Percentiles rank a stretch among this genome's conserved stretches.
Evolutionary conservation across 2,888 invertebrate species (phyloP).

Genomic region (Dasypogon diadema): DNA sequence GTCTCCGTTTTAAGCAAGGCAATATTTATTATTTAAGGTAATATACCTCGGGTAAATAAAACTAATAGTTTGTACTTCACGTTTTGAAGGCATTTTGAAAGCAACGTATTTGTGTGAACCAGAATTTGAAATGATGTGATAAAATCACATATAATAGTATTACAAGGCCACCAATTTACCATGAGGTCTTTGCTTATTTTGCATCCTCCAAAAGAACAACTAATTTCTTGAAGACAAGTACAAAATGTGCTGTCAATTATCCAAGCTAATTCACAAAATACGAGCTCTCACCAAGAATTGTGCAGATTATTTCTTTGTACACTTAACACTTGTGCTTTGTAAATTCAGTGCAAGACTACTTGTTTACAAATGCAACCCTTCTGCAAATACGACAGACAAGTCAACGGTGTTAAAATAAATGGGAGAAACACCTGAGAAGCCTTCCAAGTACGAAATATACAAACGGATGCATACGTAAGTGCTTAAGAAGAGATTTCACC

Average conservation of each 20-base stretch:
- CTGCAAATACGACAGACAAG: slow-evolving; percentile 16
- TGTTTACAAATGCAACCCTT: background rate
- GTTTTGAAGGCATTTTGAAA: no score
- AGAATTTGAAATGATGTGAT: no score
- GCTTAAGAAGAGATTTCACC: background rate
- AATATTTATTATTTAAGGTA: no score
- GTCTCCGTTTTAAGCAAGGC: no score
- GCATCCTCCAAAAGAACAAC: no score
- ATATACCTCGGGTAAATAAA: no score
- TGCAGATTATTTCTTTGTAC: background rate
- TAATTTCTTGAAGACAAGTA: background rate
- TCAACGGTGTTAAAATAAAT: background rate
- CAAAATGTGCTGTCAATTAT: slow-evolving; percentile 31
- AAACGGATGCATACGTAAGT: background rate
- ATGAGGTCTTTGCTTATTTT: no score
- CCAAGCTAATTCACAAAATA: slow-evolving; percentile 24
- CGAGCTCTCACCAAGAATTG: slow-evolving; percentile 2
- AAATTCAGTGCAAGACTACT: background rate
- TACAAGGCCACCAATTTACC: no score
- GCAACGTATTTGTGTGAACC: no score
- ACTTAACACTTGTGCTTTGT: no score
- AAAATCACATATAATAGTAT: no score
- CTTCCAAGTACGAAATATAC: background rate
- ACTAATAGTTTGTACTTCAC: no score
- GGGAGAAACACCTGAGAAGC: background rate